Conservation (phyloP, 2,888 invertebrate species). For the Zelleria hepariella region DNA sequence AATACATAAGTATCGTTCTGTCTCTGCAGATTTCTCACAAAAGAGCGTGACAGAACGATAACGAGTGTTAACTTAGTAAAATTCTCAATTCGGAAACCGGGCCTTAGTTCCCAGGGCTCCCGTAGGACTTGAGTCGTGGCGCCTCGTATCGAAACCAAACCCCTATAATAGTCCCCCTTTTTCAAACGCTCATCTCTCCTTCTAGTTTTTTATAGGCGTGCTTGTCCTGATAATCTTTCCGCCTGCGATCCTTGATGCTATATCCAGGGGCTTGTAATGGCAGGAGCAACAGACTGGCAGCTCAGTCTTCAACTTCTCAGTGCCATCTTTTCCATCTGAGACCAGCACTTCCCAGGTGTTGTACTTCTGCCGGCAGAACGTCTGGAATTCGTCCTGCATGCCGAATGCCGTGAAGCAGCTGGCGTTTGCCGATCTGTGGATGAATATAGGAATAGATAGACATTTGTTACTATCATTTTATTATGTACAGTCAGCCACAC, state of each 20-base stretch:
- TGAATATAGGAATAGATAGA: too few relatives aligned
- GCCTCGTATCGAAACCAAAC: too few relatives aligned
- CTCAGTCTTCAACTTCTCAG: conserved; percentile 34
- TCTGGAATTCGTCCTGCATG: conserved; percentile 22
- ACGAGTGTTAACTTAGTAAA: too few relatives aligned
- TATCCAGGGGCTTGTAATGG: conserved; percentile 29
- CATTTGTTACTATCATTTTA: too few relatives aligned
- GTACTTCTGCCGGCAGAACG: conserved; percentile 47
- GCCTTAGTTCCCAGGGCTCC: too few relatives aligned
- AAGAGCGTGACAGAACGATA: too few relatives aligned
- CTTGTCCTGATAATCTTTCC: background rate
- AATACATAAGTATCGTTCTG: too few relatives aligned
- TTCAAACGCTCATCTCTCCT: background rate
- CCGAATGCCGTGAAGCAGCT: conserved; percentile 39
- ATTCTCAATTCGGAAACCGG: too few relatives aligned
- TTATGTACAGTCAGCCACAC: too few relatives aligned
- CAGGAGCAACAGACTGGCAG: conserved; percentile 57
- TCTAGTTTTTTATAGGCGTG: background rate
- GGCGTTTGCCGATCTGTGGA: conserved; percentile 29
- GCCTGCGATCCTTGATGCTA: conserved; percentile 5
- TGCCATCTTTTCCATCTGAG: conserved; percentile 27
- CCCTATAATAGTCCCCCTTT: too few relatives aligned
- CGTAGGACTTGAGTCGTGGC: too few relatives aligned
- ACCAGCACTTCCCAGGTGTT: conserved; percentile 50
- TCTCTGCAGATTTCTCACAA: too few relatives aligned